phyloP scores from a whole-genome alignment of 2,888 invertebrate species.

The Hirtodrosophila alboralis region DNA sequence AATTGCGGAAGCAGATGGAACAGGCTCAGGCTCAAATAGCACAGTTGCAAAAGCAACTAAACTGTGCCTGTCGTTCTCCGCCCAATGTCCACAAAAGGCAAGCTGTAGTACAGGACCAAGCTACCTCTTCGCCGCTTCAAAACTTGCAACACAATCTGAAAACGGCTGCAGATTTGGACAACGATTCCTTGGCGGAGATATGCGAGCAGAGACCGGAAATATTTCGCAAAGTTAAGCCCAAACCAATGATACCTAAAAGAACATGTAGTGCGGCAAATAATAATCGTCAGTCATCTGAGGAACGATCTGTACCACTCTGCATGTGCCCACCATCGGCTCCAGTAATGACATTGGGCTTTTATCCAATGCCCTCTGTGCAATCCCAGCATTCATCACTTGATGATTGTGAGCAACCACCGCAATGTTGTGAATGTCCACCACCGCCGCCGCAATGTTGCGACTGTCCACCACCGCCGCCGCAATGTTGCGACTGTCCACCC shows the following conservation, averaged over 20 bases:
- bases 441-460: not conserved
- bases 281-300: no score
- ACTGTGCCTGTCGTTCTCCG: slow-evolving; percentile 25
- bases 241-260: no score
- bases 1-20: slow-evolving; percentile 56
- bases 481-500: no score
- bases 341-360: not conserved
- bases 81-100: slow-evolving; percentile 9
- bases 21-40: slow-evolving; percentile 60
- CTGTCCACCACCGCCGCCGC: not conserved
- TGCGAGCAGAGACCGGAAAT: no score
- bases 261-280: no score
- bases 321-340: not conserved
- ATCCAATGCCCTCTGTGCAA: not conserved
- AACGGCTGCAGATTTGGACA: not conserved
- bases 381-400: not conserved
- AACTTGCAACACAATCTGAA: no score
- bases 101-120: not conserved
- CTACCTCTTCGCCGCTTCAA: no score
- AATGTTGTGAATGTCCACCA: not conserved
- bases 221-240: no score
- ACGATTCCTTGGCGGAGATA: not conserved
- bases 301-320: not conserved
- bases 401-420: not conserved
- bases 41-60: slow-evolving; percentile 51